phyloP scores from a whole-genome alignment of 2,797 vertebrate species.

The Nannoperca australis region DNA sequence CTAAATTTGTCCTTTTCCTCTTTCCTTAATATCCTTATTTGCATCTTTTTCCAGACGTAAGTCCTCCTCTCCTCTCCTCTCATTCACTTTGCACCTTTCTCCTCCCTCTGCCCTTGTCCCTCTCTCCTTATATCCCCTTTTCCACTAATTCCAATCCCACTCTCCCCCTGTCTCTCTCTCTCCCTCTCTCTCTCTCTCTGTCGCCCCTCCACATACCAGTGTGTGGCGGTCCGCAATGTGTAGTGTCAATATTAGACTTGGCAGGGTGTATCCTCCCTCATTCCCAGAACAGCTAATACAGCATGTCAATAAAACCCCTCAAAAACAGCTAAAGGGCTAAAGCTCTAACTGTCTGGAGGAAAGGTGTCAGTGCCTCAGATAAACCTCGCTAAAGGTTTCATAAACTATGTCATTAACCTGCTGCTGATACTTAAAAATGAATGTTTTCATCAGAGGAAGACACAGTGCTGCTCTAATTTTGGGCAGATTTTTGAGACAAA shows the following conservation, averaged over 20 bases:
- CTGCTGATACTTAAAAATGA: background rate
- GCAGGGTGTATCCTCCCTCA: constrained; percentile 47
- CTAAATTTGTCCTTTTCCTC: background rate
- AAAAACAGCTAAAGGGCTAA: constrained; percentile 23
- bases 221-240: constrained; percentile 52
- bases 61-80: background rate
- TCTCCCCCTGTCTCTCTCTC: background rate
- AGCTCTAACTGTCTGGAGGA: constrained; percentile 32
- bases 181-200: background rate
- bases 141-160: constrained; percentile 9
- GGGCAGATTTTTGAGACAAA: background rate
- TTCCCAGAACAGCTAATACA: constrained; percentile 60
- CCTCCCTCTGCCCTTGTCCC: background rate
- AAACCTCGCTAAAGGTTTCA: background rate
- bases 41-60: background rate
- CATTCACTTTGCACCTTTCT: constrained; percentile 8
- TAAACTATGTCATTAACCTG: background rate
- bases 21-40: background rate
- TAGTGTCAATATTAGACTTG: constrained; percentile 81
- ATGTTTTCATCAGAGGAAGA: background rate
- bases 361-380: constrained; percentile 16
- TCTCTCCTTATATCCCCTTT: background rate
- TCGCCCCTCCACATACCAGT: constrained; percentile 50
- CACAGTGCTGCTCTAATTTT: background rate
- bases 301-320: constrained; percentile 54